Base-by-base conservation (phyloP, 2,888 invertebrate genomes). In the Alsophila aescularia region DNA sequence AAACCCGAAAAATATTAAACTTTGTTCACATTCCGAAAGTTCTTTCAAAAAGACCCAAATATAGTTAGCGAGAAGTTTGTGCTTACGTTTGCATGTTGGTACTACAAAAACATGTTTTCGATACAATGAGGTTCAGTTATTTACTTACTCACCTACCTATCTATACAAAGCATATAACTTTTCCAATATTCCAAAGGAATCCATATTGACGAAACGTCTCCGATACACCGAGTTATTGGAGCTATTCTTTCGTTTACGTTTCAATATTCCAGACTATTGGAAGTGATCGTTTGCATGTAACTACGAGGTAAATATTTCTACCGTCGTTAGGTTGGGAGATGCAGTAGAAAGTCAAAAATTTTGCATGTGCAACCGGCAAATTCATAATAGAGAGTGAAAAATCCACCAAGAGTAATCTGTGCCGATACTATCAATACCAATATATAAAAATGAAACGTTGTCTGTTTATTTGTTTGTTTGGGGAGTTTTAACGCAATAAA, bases 261-360 rank as follows among this genome's bases (percentile, higher is more conserved):
- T 14, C 44, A 53, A 53, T 60, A 62, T 58, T 60, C 39, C 36
- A 44, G 52, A 50, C 45, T 39, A 62, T 57, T 59, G 39, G 58
- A 57, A 66, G 59, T 50, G 58, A 67, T 69, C 66, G 64, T 70
- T 73, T 61, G 52, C 69, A 64, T 66, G 56, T 59, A 68, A 57
- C 62, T 61, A 56, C 52, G 45, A 37, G 27, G 68, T 69, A 69
- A 79, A 77, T 77, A 67, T 71, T 74, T n/a, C n/a, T 65, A 61
- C 70, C 52, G 59, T 62, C 45, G 5, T 16, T 18, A 32, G 32
- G 12, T 2, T 18, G 13, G n/a, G 41, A 47, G 27, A 1, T 31
- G 12, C 18, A 2, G 27, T 9, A 31, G n/a, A 29, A n/a, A 29
- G 29, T 24, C 24, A 24, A 24, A 29, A 10, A 9, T 29, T n/a